Conservation (phyloP, 2,797 vertebrate species). For the Okamejei kenojei region DNA sequence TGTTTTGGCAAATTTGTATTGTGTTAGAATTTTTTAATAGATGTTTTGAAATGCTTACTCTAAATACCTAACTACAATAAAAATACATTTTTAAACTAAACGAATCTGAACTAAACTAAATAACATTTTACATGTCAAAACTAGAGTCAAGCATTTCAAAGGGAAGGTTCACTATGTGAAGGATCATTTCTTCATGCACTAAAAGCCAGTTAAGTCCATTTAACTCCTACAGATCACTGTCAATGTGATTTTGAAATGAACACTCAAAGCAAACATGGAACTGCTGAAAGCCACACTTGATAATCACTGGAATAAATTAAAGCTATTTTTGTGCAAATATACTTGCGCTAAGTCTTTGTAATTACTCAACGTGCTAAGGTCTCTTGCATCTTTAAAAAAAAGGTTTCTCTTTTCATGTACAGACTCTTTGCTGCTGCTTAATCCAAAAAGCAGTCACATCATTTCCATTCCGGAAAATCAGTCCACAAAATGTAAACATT, state of each 20-base stretch:
- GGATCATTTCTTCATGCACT: not conserved
- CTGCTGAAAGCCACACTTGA: conserved; percentile 17
- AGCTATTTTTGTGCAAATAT: conserved; percentile 11
- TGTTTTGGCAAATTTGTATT: conserved; percentile 12
- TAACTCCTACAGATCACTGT: conserved; percentile 19
- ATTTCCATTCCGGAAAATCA: not conserved
- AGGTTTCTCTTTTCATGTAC: not conserved
- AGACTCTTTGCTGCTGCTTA: not conserved
- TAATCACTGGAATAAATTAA: conserved; percentile 33
- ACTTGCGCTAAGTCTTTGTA: not conserved
- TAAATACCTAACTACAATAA: not conserved
- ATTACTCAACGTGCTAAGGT: conserved; percentile 12
- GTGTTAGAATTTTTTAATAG: not conserved
- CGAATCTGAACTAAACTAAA: too few species aligned
- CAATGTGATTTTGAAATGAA: not conserved
- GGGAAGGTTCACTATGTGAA: not conserved
- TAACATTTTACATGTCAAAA: not conserved
- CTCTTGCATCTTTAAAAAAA: not conserved
- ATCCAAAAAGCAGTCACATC: not conserved
- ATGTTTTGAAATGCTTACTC: not conserved
- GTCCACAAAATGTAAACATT: not conserved
- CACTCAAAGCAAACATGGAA: not conserved
- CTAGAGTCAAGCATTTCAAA: conserved; percentile 25
- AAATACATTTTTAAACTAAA: conserved; percentile 7
- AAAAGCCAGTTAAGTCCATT: conserved; percentile 17